phyloP scores from a whole-genome alignment of 2,888 invertebrate genomes.

The Phortica okadai region DNA sequence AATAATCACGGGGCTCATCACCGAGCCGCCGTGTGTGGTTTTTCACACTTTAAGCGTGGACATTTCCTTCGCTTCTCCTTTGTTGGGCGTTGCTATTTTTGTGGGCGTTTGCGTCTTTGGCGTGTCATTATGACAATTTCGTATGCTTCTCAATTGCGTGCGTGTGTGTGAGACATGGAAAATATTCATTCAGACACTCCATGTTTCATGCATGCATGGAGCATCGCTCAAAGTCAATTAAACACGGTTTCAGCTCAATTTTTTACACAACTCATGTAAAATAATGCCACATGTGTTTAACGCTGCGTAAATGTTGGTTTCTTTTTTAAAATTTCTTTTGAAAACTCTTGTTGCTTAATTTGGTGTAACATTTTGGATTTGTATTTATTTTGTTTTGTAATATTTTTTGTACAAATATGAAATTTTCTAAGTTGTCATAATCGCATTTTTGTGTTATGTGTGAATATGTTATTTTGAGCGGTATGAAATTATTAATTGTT shows the following conservation, averaged over 20 bases:
- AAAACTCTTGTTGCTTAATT: not conserved
- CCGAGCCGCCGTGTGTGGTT: constrained; percentile 54
- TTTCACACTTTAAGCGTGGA: constrained; percentile 59
- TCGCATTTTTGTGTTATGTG: constrained; percentile 27
- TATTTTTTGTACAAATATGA: constrained; percentile 56
- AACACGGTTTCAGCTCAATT: constrained; percentile 70
- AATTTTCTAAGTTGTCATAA: constrained; percentile 61
- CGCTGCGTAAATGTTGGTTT: not conserved
- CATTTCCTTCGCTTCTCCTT: constrained; percentile 39
- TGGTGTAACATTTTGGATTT: not conserved
- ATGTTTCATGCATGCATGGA: constrained; percentile 44
- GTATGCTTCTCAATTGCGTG: constrained; percentile 63
- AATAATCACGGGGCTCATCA: not conserved
- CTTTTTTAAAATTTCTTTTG: not conserved
- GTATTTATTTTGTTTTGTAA: not conserved
- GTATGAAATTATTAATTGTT: constrained; percentile 25
- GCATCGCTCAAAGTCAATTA: constrained; percentile 47
- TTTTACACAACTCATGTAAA: constrained; percentile 64
- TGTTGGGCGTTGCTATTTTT: constrained; percentile 32
- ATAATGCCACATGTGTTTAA: constrained; percentile 64
- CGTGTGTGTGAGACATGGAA: constrained; percentile 29
- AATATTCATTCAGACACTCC: not conserved
- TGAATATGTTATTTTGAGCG: constrained; percentile 33
- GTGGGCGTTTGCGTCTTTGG: constrained; percentile 51
- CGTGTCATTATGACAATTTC: constrained; percentile 66